Conservation (phyloP, 1,140 invertebrate genomes). For the Drosophila quadrilineata region DNA sequence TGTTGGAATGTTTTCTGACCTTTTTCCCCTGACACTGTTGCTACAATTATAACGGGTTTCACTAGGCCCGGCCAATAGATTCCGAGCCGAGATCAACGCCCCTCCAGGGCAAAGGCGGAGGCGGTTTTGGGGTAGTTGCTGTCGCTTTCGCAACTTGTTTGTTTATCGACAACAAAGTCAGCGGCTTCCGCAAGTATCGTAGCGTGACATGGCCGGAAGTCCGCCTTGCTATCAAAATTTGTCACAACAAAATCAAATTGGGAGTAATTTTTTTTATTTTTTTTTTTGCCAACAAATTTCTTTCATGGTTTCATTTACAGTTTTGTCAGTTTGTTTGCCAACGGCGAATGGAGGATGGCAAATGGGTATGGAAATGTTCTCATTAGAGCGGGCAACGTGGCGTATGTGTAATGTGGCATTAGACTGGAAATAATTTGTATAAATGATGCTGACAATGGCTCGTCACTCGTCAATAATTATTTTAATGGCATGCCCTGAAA, state of each 20-base stretch:
- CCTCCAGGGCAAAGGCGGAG: not conserved
- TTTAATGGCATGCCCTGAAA: slow-evolving; percentile 36
- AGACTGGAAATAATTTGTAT: slow-evolving; percentile 55
- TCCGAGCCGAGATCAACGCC: not conserved
- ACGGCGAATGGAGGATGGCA: slow-evolving; percentile 4
- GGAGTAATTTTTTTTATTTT: not conserved
- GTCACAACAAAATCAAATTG: slow-evolving; percentile 26
- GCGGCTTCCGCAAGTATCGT: slow-evolving; percentile 1
- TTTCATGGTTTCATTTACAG: slow-evolving; percentile 18
- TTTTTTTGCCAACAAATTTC: slow-evolving; percentile 4
- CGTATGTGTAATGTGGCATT: slow-evolving; percentile 48
- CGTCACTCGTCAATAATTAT: slow-evolving; percentile 48
- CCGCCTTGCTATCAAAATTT: slow-evolving; percentile 28
- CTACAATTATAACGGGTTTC: slow-evolving; percentile 28
- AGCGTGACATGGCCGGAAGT: slow-evolving; percentile 21
- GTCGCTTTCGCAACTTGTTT: slow-evolving; percentile 42
- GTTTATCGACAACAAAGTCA: slow-evolving; percentile 38
- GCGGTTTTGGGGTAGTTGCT: too few species aligned
- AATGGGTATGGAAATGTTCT: slow-evolving; percentile 6
- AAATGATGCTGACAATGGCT: slow-evolving; percentile 37
- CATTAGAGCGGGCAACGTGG: slow-evolving; percentile 3
- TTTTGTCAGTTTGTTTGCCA: slow-evolving; percentile 3
- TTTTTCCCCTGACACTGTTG: slow-evolving; percentile 19
- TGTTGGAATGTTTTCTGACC: not conserved
- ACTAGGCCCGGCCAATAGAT: not conserved